Evolutionary conservation across 2,113 vertebrate genomes (phyloP).

Genomic region (Nyctereutes procyonoides): DNA sequence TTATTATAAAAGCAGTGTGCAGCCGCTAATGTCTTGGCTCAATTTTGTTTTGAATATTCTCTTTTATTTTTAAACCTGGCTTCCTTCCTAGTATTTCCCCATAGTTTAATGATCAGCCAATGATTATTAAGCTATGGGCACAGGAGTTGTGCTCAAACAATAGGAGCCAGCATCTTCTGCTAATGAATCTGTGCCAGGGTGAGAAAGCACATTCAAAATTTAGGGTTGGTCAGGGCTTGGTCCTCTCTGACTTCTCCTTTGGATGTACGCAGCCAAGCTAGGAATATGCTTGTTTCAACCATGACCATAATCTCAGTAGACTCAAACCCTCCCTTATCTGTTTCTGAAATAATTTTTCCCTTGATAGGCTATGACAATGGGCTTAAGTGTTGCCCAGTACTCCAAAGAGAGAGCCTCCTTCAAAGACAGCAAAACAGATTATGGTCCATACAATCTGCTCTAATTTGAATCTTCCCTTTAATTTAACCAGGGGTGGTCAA

Average conservation of each 20-base stretch:
- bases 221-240: neutral
- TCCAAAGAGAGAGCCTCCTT: neutral
- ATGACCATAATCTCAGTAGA: neutral
- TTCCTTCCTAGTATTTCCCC: neutral
- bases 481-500: neutral
- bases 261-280: neutral
- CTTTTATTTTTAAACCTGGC: neutral
- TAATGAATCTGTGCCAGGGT: neutral
- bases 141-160: neutral
- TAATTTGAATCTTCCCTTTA: neutral
- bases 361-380: neutral
- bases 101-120: neutral
- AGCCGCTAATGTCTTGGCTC: neutral
- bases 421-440: neutral
- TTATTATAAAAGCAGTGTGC: neutral
- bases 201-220: neutral
- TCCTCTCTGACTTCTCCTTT: neutral
- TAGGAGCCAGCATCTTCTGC: neutral
- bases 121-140: neutral
- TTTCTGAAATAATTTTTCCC: neutral
- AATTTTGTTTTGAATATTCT: neutral
- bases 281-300: neutral
- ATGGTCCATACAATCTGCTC: too few relatives aligned
- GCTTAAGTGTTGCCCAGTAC: rapidly evolving
- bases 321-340: neutral